These are phyloP conservation scores for Syrista parreyssii DNA, from an alignment of 2,888 invertebrate genomes.

Conservation along the genomic window DNA sequence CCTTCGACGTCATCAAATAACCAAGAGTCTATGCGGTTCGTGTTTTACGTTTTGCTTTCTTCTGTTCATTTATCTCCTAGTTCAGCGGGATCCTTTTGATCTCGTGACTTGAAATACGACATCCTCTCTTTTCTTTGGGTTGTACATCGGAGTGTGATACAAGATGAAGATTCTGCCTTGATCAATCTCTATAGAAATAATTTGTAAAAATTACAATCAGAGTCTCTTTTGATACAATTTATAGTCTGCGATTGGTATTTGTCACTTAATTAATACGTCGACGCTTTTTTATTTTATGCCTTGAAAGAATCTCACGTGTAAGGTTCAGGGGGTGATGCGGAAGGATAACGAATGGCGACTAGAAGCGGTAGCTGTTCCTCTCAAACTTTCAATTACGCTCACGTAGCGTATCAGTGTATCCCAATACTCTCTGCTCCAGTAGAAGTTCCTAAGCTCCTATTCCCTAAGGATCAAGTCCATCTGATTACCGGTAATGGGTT, in stretches of 20 bases:
- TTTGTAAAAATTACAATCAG: not conserved
- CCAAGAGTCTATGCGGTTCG: not conserved
- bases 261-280: not conserved
- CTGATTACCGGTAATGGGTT: slow-evolving; percentile 53
- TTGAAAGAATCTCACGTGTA: not conserved
- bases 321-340: not conserved
- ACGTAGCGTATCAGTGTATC: slow-evolving; percentile 36
- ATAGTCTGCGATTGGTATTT: not conserved
- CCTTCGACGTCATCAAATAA: not conserved
- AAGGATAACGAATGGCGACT: not conserved
- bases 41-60: not conserved
- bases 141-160: not conserved
- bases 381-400: slow-evolving; percentile 46
- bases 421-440: slow-evolving; percentile 7
- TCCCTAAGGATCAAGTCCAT: slow-evolving; percentile 46
- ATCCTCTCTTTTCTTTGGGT: not conserved
- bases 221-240: not conserved
- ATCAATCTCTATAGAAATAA: not conserved
- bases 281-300: not conserved
- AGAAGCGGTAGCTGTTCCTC: not conserved
- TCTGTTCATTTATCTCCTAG: not conserved
- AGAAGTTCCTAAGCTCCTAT: slow-evolving; percentile 26
- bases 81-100: not conserved
- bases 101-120: not conserved
- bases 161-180: not conserved